Conservation (phyloP, 2,888 invertebrate species). For the Xestia sexstrigata region DNA sequence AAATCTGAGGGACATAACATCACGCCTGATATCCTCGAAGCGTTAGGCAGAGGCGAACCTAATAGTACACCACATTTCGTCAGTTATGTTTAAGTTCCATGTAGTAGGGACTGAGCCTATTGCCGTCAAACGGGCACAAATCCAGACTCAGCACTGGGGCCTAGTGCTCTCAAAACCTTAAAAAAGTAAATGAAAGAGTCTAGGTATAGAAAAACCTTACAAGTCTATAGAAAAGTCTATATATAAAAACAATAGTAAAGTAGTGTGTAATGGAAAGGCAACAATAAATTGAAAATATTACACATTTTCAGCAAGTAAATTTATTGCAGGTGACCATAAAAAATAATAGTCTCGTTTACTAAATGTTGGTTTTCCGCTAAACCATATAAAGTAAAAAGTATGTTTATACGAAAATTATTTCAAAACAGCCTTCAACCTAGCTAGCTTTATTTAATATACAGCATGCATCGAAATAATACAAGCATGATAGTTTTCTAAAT, state of each 20-base stretch:
- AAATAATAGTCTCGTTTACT: slow-evolving; percentile 11
- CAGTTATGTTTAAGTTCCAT: not conserved
- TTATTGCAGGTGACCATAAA: not conserved
- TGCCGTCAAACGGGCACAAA: not conserved
- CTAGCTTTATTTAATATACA: not conserved
- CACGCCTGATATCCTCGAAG: not conserved
- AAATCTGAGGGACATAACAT: not conserved
- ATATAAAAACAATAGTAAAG: no score
- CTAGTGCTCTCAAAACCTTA: no score
- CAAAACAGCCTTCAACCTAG: not conserved
- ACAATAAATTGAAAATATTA: not conserved
- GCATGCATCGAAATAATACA: not conserved
- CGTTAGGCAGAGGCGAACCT: no score
- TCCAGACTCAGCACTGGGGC: not conserved
- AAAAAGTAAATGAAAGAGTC: no score
- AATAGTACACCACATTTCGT: not conserved
- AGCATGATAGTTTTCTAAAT: not conserved
- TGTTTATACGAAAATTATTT: not conserved
- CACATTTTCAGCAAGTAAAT: not conserved
- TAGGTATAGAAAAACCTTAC: no score
- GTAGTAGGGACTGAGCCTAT: not conserved
- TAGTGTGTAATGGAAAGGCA: not conserved
- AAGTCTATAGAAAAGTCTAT: no score
- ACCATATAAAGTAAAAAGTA: not conserved
- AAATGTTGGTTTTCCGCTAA: slow-evolving; percentile 14